phyloP scores from a whole-genome alignment of 2,888 invertebrate genomes.

The Pemphredon lugubris region DNA sequence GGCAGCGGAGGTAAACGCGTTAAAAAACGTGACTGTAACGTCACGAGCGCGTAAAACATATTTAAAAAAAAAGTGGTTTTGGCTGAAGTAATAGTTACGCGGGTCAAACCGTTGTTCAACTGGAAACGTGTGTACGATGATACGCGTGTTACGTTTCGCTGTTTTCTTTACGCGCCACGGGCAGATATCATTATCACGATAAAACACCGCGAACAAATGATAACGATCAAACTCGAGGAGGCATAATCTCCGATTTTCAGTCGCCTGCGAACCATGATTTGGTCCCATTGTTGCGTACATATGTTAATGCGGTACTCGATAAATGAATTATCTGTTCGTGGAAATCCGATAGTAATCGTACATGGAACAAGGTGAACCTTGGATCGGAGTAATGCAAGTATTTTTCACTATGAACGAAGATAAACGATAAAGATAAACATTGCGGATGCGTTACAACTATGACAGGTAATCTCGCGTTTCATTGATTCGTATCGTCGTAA shows the following conservation, averaged over 20 bases:
- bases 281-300: not conserved
- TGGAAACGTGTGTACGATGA: no score
- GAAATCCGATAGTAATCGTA: not conserved
- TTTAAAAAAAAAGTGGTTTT: no score
- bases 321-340: not conserved
- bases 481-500: no score
- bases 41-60: no score
- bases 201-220: not conserved
- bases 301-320: constrained; percentile 13
- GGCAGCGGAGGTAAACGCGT: no score
- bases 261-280: not conserved
- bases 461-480: no score
- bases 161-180: constrained; percentile 7
- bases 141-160: not conserved
- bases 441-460: not conserved
- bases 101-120: no score
- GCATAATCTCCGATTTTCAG: not conserved
- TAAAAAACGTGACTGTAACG: no score
- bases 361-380: not conserved
- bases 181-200: constrained; percentile 22
- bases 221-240: no score
- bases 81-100: no score
- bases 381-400: not conserved
- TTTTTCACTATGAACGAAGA: constrained; percentile 24
- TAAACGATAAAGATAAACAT: constrained; percentile 13